Evolutionary conservation across 2,113 vertebrate species (phyloP).

Genomic region (rabbit (Oryctolagus cuniculus)): mOryCun1.1 NC_091450.1:7856001-7856500

Average conservation of each 20-base stretch:
- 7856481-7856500: fast-evolving
- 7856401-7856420: neutral
- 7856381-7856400: neutral
- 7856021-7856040: neutral
- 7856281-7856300: conserved; percentile 10
- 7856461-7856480: too few relatives aligned
- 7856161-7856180: neutral
- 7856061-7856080: neutral
- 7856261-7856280: neutral
- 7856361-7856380: neutral
- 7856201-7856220: conserved; percentile 30
- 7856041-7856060: conserved; percentile 12
- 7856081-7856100: neutral
- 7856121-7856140: conserved; percentile 42
- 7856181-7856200: conserved; percentile 58
- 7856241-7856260: conserved; percentile 58
- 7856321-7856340: neutral
- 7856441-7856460: neutral
- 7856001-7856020: neutral
- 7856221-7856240: conserved; percentile 47
- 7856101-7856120: neutral
- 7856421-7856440: neutral
- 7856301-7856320: neutral
- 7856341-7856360: neutral
- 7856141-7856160: neutral